Evolutionary conservation across 1,140 invertebrate genomes (phyloP).

Genomic region (Drosophila aff.): DNA sequence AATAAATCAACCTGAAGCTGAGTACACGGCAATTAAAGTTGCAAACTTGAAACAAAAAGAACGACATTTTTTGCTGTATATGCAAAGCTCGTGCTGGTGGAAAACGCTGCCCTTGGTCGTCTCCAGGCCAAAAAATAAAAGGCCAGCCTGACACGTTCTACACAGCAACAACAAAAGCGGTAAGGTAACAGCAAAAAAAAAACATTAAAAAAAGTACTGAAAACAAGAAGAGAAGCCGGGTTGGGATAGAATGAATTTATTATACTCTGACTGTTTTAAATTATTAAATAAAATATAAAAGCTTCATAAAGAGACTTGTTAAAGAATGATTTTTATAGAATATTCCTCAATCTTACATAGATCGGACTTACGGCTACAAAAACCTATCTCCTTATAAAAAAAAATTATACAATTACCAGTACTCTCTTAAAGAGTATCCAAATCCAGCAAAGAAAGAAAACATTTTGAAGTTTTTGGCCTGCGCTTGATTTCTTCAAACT

Average conservation of each 20-base stretch:
- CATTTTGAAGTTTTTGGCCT: conserved; percentile 81
- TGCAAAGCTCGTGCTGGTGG: conserved; percentile 65
- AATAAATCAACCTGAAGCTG: conserved; percentile 75
- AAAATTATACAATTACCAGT: background rate
- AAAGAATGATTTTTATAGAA: no score
- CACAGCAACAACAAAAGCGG: conserved; percentile 51
- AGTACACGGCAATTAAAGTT: conserved; percentile 84
- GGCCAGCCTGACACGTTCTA: conserved; percentile 77
- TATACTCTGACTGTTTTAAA: background rate
- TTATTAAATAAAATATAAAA: background rate
- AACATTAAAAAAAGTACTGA: conserved; percentile 18
- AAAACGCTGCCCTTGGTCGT: conserved; percentile 72
- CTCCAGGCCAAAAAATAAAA: conserved; percentile 54
- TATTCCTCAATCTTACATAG: no score
- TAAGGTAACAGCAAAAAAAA: conserved; percentile 40
- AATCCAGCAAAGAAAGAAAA: conserved; percentile 28
- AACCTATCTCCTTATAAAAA: background rate
- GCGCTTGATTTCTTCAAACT: conserved; percentile 83
- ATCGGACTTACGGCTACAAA: no score
- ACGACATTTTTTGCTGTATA: conserved; percentile 60
- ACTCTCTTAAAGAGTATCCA: conserved; percentile 1
- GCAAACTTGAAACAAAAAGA: conserved; percentile 72
- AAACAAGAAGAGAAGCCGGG: background rate
- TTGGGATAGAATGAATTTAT: background rate
- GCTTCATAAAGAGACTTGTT: no score